phyloP scores from a whole-genome alignment of 1,140 invertebrate genomes.

The Ostrea edulis region DNA sequence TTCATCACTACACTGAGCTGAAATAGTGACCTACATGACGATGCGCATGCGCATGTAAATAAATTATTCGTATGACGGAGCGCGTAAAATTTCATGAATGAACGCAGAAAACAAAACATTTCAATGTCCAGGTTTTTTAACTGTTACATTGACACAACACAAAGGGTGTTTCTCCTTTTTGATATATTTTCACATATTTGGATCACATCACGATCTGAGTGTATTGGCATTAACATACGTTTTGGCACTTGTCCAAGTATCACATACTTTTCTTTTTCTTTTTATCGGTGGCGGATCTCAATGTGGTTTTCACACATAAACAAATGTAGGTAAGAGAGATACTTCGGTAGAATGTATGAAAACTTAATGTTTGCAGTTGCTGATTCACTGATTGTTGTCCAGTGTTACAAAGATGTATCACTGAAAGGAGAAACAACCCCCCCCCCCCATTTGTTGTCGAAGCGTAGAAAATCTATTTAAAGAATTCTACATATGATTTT shows the following conservation, averaged over 20 bases:
- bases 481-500: too few relatives aligned
- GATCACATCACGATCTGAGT: neutral
- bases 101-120: constrained; percentile 18
- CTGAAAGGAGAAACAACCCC: too few relatives aligned
- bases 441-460: too few relatives aligned
- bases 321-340: too few relatives aligned
- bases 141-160: too few relatives aligned
- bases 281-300: neutral
- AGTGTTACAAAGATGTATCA: too few relatives aligned
- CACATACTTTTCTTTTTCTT: constrained; percentile 19
- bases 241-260: constrained; percentile 18
- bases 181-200: too few relatives aligned
- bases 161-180: too few relatives aligned
- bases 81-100: constrained; percentile 37
- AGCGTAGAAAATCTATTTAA: too few relatives aligned
- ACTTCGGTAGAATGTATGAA: too few relatives aligned
- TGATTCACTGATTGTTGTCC: too few relatives aligned
- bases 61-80: constrained; percentile 20
- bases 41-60: constrained; percentile 30
- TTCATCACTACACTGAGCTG: constrained; percentile 23
- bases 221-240: neutral
- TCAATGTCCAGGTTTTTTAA: neutral
- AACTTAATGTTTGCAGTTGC: too few relatives aligned
- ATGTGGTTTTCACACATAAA: neutral
- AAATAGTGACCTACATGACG: constrained; percentile 19